Percentiles rank a stretch among this genome's conserved stretches.
Conservation (phyloP, 2,888 invertebrate species). For the Embidobia sp. region DNA sequence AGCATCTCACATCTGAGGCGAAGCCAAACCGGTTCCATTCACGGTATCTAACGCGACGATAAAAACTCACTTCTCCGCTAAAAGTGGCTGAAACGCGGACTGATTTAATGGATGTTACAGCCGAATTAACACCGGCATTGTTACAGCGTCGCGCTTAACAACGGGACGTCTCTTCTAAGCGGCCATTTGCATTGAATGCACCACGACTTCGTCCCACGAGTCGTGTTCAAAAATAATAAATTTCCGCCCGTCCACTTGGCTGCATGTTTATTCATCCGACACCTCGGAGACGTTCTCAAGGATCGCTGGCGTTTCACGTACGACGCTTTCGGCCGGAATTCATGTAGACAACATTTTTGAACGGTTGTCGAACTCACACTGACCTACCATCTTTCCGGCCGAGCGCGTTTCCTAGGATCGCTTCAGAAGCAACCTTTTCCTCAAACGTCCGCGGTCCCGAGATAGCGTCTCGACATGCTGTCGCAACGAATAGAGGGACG, state of each 20-base stretch:
- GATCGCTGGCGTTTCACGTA: too few species aligned
- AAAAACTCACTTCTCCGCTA: slow-evolving; percentile 25
- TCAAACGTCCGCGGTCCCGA: not conserved
- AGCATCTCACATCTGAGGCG: too few species aligned
- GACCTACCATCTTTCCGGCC: slow-evolving; percentile 52
- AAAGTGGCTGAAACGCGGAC: slow-evolving; percentile 31
- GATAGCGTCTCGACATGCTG: slow-evolving; percentile 12
- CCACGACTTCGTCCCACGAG: slow-evolving; percentile 8
- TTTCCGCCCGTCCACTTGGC: not conserved
- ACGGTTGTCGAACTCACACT: slow-evolving; percentile 42
- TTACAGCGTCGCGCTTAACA: slow-evolving; percentile 17
- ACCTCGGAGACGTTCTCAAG: not conserved
- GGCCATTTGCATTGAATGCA: slow-evolving; percentile 50
- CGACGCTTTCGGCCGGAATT: too few species aligned
- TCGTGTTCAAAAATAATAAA: slow-evolving; percentile 29
- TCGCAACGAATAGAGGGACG: not conserved
- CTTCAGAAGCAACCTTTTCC: slow-evolving; percentile 4
- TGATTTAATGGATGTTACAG: slow-evolving; percentile 47
- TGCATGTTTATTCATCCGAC: slow-evolving; percentile 18
- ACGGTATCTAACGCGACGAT: slow-evolving; percentile 38
- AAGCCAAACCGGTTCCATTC: slow-evolving; percentile 50
- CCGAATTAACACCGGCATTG: slow-evolving; percentile 53
- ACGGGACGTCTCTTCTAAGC: slow-evolving; percentile 17
- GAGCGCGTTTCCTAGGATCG: slow-evolving; percentile 9
- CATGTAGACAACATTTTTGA: slow-evolving; percentile 24